Base-by-base conservation (phyloP, 2,797 vertebrate species). In the Hozukius guyotensis region DNA sequence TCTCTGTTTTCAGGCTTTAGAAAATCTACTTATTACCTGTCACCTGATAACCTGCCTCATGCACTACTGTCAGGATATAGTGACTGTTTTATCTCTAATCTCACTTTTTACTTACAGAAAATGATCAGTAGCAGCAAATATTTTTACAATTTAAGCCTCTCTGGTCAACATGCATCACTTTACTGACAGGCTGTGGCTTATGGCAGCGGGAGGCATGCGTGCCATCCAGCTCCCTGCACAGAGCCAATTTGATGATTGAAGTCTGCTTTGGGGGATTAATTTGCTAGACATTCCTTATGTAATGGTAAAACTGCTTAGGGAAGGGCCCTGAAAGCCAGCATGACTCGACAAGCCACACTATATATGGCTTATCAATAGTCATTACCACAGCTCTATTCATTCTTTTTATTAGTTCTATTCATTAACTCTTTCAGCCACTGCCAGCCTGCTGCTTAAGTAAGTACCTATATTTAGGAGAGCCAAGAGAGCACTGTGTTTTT, bases 331-430 rank as follows among this genome's bases (percentile, higher is more conserved):
- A 91, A 88, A 92, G 66, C 83, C 82, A 85, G 75, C 77, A 70
- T 68, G 78, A 78, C 49, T 85, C 81, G 63, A 80, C 81, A 90
- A 82, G 78, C 76, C 77, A 55, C 72, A 77, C 82, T 88, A 72
- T 84, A 83, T 85, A 92, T 85, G 86, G 79, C 74, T 92, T 93
- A 93, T 94, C 93, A 89, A 87, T 82, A 88, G 55, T 71, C 90
- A 80, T 94, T 94, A 91, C 88, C 86, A 74, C 69, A 81, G 78
- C 89, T 85, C 91, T 88, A 87, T 95, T 95, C 92, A 94, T 95
- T 94, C 87, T 91, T 94, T 92, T 81, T 82, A 87, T 86, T 84
- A 67, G 64, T 75, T 82, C 90, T 88, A 80, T 94, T 94, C 91
- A 94, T 95, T 93, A 93, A 84, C 72, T 77, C 81, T 91, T 87